These are phyloP conservation scores for Alces alces DNA, from an alignment of 2,113 vertebrate species.

Conservation along the genomic window DNA sequence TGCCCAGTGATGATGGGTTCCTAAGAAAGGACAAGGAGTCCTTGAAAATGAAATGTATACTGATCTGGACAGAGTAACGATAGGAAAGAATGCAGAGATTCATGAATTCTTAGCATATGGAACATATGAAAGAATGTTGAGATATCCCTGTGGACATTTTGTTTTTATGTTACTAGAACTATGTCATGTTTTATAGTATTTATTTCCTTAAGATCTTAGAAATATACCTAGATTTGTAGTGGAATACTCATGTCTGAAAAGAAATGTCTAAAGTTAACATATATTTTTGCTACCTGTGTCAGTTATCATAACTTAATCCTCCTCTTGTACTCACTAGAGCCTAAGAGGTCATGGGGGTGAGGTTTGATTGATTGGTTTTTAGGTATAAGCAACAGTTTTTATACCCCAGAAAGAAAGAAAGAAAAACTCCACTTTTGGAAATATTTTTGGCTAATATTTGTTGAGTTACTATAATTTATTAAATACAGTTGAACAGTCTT, in stretches of 20 bases:
- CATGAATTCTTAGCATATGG: background rate
- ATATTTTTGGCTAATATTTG: background rate
- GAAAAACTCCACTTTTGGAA: background rate
- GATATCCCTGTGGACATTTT: background rate
- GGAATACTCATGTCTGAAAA: background rate
- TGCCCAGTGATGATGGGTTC: slow-evolving; percentile 37
- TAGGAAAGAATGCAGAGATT: background rate
- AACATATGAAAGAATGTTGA: background rate
- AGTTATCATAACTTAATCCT: background rate
- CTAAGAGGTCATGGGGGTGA: background rate
- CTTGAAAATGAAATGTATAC: slow-evolving; percentile 25
- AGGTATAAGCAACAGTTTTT: background rate
- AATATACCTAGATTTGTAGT: background rate
- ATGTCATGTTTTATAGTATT: background rate
- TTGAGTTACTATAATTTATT: background rate
- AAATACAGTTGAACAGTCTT: background rate
- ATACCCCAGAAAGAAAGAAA: background rate
- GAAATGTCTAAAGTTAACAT: background rate
- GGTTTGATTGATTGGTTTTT: background rate
- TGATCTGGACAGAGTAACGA: background rate
- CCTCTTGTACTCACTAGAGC: background rate
- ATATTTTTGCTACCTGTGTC: background rate
- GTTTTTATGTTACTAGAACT: background rate
- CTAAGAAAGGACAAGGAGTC: background rate
- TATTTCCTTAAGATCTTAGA: slow-evolving; percentile 30